A percentile compares a stretch with the other conserved stretches of the same genome.
phyloP scores from a whole-genome alignment of 1,140 invertebrate genomes.

The Venustaconcha ellipsiformis region DNA sequence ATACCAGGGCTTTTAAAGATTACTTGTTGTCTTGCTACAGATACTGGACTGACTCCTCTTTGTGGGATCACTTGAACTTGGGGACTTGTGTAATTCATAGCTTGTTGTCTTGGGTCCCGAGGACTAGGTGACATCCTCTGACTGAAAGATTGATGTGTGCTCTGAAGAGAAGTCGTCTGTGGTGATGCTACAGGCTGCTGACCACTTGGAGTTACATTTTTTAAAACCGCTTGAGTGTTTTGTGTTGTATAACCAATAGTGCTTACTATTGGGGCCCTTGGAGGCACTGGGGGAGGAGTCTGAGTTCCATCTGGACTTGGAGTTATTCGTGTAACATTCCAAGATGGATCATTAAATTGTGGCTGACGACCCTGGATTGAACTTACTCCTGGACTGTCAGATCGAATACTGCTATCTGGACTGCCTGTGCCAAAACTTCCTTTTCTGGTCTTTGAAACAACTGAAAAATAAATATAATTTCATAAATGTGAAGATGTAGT shows the following conservation, averaged over 20 bases:
- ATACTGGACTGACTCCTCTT: conserved; percentile 28
- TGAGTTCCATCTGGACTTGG: conserved; percentile 68
- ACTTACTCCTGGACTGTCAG: conserved; percentile 81
- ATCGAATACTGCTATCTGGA: conserved; percentile 84
- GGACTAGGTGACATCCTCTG: conserved; percentile 79
- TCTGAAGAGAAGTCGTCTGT: conserved; percentile 21
- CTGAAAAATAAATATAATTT: too few relatives aligned
- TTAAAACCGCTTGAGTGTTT: conserved; percentile 35
- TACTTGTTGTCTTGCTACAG: conserved; percentile 38
- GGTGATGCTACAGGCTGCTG: not conserved
- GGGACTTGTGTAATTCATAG: too few relatives aligned
- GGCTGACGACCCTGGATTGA: conserved; percentile 9
- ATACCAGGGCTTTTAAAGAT: conserved; percentile 61
- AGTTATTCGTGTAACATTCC: conserved; percentile 17
- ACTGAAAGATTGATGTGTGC: conserved; percentile 79
- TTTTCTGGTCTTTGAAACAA: conserved; percentile 61
- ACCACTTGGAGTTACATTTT: not conserved
- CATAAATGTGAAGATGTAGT: too few relatives aligned
- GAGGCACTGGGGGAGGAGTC: conserved; percentile 80
- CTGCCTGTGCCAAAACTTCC: conserved; percentile 72
- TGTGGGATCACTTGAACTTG: not conserved
- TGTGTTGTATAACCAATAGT: conserved; percentile 44
- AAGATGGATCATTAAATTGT: conserved; percentile 9
- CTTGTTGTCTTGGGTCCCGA: too few relatives aligned
- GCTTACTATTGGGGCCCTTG: conserved; percentile 62